Evolutionary conservation across 2,797 vertebrate species (phyloP).

Genomic region (Chaunax sp.): DNA sequence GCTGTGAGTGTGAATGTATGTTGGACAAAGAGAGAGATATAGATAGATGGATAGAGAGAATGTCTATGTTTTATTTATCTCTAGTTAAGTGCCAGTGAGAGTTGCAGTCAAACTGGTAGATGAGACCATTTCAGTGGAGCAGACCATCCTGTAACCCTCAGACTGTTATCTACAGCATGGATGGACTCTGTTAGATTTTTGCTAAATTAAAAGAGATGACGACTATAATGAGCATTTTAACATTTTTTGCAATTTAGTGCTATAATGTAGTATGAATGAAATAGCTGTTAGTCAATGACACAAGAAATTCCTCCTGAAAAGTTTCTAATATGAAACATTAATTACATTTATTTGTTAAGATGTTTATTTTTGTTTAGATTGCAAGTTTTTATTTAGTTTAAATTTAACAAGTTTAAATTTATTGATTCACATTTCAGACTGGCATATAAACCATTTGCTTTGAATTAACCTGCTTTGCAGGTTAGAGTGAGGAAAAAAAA

Average conservation of each 20-base stretch:
- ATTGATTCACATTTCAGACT: too few relatives aligned
- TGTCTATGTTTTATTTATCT: conserved; percentile 49
- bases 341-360: background rate
- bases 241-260: background rate
- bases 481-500: too few relatives aligned
- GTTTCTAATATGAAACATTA: background rate
- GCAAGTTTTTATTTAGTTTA: too few relatives aligned
- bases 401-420: too few relatives aligned
- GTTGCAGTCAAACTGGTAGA: conserved; percentile 20
- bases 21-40: conserved; percentile 20
- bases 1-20: conserved; percentile 14
- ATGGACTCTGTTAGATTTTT: background rate
- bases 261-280: background rate
- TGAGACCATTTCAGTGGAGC: conserved; percentile 11
- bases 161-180: background rate
- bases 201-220: background rate
- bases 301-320: too few relatives aligned
- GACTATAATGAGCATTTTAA: background rate
- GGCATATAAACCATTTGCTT: too few relatives aligned
- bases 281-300: background rate
- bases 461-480: too few relatives aligned
- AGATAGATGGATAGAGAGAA: conserved; percentile 30
- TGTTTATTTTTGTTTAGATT: background rate
- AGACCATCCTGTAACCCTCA: background rate
- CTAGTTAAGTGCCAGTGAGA: conserved; percentile 34